Percentiles rank a stretch among this genome's conserved stretches.
phyloP scores from a whole-genome alignment of 2,888 invertebrate genomes.

The Yponomeuta sedellus region DNA sequence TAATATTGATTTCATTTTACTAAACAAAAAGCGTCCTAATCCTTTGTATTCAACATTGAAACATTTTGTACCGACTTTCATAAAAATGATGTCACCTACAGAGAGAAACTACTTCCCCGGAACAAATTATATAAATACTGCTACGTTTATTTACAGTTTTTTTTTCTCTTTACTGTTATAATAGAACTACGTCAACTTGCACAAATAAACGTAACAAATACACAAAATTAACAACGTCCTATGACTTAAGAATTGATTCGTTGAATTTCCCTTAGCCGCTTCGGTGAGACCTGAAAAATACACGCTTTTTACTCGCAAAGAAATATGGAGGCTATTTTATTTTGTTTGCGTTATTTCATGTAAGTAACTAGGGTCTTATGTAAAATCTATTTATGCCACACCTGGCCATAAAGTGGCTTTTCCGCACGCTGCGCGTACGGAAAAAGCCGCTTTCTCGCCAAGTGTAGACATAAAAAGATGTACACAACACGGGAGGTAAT shows the following conservation, averaged over 20 bases:
- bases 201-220: constrained; percentile 43
- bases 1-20: background rate
- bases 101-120: background rate
- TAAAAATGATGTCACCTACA: background rate
- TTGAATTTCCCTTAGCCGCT: constrained; percentile 53
- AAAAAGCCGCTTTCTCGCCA: too few relatives aligned
- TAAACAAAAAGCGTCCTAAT: too few relatives aligned
- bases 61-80: background rate
- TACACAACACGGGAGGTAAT: too few relatives aligned
- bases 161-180: background rate
- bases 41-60: background rate
- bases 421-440: too few relatives aligned
- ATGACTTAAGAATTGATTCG: constrained; percentile 32
- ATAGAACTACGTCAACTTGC: constrained; percentile 50
- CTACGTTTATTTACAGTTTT: constrained; percentile 10
- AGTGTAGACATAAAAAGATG: too few relatives aligned
- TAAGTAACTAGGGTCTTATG: too few relatives aligned
- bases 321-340: too few relatives aligned
- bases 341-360: too few relatives aligned
- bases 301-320: background rate
- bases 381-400: too few relatives aligned
- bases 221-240: constrained; percentile 39
- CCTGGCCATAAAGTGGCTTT: too few relatives aligned
- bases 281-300: constrained; percentile 57
- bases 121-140: background rate